Base-by-base conservation (phyloP, 2,888 invertebrate genomes). In the Pachymerium ferrugineum region DNA sequence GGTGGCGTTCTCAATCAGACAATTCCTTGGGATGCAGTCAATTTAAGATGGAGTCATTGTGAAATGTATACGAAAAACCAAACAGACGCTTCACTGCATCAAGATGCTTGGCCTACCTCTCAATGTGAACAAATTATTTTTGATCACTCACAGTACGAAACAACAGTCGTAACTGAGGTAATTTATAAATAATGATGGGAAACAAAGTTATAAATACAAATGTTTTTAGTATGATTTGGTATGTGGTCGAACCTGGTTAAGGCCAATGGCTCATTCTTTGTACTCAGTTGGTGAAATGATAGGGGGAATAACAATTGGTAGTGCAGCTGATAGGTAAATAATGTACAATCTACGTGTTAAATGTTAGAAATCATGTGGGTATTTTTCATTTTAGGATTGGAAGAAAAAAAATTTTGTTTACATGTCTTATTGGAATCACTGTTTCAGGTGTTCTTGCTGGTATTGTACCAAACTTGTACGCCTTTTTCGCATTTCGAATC, bases 221-320 rank as follows among this genome's bases (percentile, higher is more conserved):
- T 8, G 54, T 71, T 47, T 29, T 54, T 19, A 76, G 76, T 76
- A 71, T 54, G 81, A 88, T 80, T 83, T 90, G 82, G 88, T 90
- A 31, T 90, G 90, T 80, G 85, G 86, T 67, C 85, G 85, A 72
- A 85, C 86, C 33, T 88, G 87, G 82, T 79, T 89, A 77, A 83
- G 86, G 77, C 88, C 89, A 31, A 86, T 87, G 74, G 87, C 89
- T 29, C 89, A 90, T 80, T 85, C 89, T 0, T 79, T 88, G 74
- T 88, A 88, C 80, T 90, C 90, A 90, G 82, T 88, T 77, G 90
- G 90, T 76, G 89, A 90, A 70, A 86, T 90, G 82, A 80, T 90
- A 76, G 90, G 90, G 62, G 89, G 90, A 73, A 88, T 90, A 74
- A 83, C 88, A 73, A 90, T 90, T 81, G 90, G 90, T 3, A 62